Evolutionary conservation across 2,113 vertebrate species (phyloP).

Genomic region (Meles meles): DNA sequence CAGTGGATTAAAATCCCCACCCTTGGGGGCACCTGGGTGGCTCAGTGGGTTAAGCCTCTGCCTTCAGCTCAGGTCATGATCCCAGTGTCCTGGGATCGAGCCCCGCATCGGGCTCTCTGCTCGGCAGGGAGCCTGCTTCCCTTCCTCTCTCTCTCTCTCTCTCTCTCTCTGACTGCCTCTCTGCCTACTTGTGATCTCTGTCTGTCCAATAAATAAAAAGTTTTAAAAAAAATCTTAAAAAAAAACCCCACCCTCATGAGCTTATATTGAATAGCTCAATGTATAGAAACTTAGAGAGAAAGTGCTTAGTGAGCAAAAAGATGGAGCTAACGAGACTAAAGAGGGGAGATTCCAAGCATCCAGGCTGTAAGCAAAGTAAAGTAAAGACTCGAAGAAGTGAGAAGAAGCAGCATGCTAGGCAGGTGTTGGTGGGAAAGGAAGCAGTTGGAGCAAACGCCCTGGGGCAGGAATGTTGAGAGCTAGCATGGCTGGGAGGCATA

Average conservation of each 20-base stretch:
- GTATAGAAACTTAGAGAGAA: not conserved
- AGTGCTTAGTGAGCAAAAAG: fast-evolving
- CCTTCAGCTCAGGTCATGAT: no score
- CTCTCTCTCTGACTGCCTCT: no score
- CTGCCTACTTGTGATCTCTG: no score
- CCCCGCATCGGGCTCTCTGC: no score
- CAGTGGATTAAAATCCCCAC: not conserved
- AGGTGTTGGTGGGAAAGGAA: not conserved
- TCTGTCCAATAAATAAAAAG: no score
- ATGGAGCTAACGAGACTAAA: not conserved
- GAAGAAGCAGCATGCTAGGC: not conserved
- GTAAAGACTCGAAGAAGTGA: not conserved
- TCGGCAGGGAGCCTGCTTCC: no score
- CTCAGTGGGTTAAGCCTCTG: no score
- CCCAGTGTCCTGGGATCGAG: no score
- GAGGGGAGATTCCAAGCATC: fast-evolving
- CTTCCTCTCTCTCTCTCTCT: no score
- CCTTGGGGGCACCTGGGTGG: no score
- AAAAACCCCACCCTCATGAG: not conserved
- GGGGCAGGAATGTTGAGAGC: not conserved
- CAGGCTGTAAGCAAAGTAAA: not conserved
- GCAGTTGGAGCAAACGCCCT: not conserved
- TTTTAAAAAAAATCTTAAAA: no score
- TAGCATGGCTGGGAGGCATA: not conserved
- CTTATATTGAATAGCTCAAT: not conserved